Base-by-base conservation (phyloP, 2,888 invertebrate species). In the Steromphala cineraria region DNA sequence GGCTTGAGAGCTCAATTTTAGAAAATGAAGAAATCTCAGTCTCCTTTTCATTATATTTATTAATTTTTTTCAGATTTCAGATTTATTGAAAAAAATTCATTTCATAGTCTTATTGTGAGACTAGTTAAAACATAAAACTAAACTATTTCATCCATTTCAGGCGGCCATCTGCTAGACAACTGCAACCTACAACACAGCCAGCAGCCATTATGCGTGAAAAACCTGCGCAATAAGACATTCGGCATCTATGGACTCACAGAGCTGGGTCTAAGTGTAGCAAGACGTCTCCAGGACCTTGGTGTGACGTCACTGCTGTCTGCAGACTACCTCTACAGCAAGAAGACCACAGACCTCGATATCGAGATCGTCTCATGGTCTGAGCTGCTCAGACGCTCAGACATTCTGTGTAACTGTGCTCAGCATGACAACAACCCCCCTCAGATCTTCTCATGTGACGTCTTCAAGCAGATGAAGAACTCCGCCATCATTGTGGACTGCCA, bases 401-500 rank as follows among this genome's bases (percentile, higher is more conserved):
- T 98, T 92, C 95, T 99, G 0, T 95, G 98, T 77, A 96, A 96
- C 10, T 96, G 96, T 85, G 96, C 96, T 82, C 56, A 81, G 5
- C 95, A 97, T 0, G 93, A 97, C 53, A 96, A 96, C 0, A 96
- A 96, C 90, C 98, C 97, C 0, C 95, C 95, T 79, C 95, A 95
- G 78, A 94, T 98, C 77, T 98, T 99, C 88, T 96, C 97, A 91
- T 95, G 95, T 83, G 93, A 94, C 19, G 95, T 96, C 0, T 98
- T 99, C 93, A 93, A 94, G 4, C 95, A 96, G 91, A 99, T 99
- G 98, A 98, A 98, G 92, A 93, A 94, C 0, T 95, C 95, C 78
- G 96, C 97, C 0, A 95, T 99, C 81, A 96, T 99, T 91, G 95
- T 99, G 0, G 98, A 98, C 91, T 96, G 96, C 0, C 80, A 79